phyloP scores from a whole-genome alignment of 2,113 vertebrate genomes.

The Poeciliopsis retropinna region DNA sequence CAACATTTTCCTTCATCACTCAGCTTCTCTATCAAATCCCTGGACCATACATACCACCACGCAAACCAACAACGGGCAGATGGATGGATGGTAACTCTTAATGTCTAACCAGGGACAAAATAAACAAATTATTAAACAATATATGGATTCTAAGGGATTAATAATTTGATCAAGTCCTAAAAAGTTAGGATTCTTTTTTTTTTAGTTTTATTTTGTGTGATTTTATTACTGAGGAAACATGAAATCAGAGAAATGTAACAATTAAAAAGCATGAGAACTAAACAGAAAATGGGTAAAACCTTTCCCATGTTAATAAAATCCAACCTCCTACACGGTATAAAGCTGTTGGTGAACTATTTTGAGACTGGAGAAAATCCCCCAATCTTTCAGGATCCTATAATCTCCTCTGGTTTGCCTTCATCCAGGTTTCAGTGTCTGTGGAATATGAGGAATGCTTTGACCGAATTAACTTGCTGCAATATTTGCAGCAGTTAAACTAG shows the following conservation, averaged over 20 bases:
- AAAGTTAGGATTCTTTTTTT: neutral
- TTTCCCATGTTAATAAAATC: neutral
- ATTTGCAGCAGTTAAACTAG: slow-evolving; percentile 32
- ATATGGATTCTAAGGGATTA: too few species aligned
- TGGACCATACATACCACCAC: too few species aligned
- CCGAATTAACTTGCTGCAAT: slow-evolving; percentile 18
- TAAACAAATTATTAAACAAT: too few species aligned
- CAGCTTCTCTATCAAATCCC: too few species aligned
- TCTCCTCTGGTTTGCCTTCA: slow-evolving; percentile 18
- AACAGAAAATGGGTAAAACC: neutral
- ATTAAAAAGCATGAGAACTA: neutral
- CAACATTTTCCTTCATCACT: too few species aligned
- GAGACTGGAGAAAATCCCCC: neutral
- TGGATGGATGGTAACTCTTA: too few species aligned
- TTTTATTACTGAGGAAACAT: neutral
- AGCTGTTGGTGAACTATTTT: neutral
- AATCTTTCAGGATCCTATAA: neutral
- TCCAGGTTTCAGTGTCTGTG: slow-evolving; percentile 1
- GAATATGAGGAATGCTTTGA: slow-evolving; percentile 13
- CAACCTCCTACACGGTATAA: neutral
- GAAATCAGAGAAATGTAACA: neutral
- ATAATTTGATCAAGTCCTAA: too few species aligned
- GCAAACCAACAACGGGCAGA: too few species aligned
- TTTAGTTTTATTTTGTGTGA: neutral
- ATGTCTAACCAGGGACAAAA: too few species aligned